A percentile compares a stretch with the other conserved stretches of the same genome.
These are phyloP conservation scores for Thera britannica DNA, from an alignment of 2,888 invertebrate genomes.

Conservation along the genomic window DNA sequence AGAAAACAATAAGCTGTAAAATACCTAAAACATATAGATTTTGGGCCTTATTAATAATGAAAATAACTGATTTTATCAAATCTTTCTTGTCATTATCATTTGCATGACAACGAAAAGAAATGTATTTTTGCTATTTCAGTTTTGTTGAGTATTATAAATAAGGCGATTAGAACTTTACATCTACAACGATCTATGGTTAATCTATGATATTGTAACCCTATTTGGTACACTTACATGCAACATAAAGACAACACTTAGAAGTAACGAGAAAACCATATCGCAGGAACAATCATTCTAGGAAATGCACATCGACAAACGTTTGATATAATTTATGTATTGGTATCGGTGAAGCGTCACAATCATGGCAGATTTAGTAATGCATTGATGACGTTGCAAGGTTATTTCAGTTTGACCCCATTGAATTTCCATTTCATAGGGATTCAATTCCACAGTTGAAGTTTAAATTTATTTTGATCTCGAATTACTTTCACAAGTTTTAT, in stretches of 20 bases:
- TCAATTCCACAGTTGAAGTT: background rate
- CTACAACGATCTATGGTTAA: constrained; percentile 21
- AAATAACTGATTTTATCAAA: background rate
- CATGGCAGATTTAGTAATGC: constrained; percentile 39
- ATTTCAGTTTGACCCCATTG: background rate
- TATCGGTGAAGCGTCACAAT: constrained; percentile 40
- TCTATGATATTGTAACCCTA: constrained; percentile 24
- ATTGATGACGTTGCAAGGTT: constrained; percentile 36
- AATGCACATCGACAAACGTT: constrained; percentile 29
- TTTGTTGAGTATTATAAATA: background rate
- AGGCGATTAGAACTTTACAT: constrained; percentile 14
- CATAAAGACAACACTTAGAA: constrained; percentile 37
- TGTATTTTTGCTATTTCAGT: background rate
- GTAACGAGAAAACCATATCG: constrained; percentile 27
- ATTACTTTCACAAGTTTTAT: no score
- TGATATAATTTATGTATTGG: constrained; percentile 16
- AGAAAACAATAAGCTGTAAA: constrained; percentile 21
- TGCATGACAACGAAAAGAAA: background rate
- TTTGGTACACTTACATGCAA: constrained; percentile 62
- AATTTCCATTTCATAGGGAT: background rate
- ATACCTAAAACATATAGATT: constrained; percentile 14
- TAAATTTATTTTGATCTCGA: background rate
- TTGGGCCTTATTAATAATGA: background rate
- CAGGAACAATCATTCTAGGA: constrained; percentile 27
- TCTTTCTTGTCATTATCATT: background rate